phyloP scores from a whole-genome alignment of 2,113 vertebrate species.

The Myotis davidii region DNA sequence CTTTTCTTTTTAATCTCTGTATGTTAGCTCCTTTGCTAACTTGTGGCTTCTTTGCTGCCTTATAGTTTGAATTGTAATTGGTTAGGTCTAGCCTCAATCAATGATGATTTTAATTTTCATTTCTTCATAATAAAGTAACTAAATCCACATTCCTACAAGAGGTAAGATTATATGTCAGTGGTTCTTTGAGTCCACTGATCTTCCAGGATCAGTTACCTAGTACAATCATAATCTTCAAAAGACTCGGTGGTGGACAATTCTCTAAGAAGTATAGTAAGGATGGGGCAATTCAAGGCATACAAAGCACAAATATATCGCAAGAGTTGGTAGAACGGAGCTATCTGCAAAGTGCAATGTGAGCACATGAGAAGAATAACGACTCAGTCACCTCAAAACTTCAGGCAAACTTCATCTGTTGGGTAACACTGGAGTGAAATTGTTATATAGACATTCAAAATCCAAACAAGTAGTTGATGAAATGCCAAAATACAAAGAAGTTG shows the following conservation, averaged over 20 bases:
- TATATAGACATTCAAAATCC: not conserved
- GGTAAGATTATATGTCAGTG: not conserved
- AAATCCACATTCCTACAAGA: not conserved
- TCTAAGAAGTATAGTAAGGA: not conserved
- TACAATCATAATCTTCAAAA: not conserved
- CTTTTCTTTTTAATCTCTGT: not conserved
- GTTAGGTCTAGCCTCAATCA: not conserved
- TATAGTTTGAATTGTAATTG: not conserved
- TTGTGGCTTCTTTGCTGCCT: not conserved
- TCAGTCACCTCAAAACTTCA: not conserved
- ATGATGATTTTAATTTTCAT: not conserved
- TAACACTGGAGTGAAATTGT: not conserved
- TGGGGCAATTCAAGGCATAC: rapidly evolving
- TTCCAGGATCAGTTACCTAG: not conserved
- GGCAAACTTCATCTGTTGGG: not conserved
- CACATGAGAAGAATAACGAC: rapidly evolving
- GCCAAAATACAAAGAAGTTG: not conserved
- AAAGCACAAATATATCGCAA: not conserved
- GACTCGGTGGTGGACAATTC: not conserved
- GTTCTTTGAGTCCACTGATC: not conserved
- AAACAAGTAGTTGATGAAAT: not conserved
- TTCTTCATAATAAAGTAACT: not conserved
- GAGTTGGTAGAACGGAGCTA: rapidly evolving
- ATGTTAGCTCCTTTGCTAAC: not conserved
- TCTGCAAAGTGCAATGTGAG: not conserved